These are phyloP conservation scores for Caenorhabditis remanei DNA, from an alignment of 1,140 invertebrate genomes.

Conservation along the genomic window DNA sequence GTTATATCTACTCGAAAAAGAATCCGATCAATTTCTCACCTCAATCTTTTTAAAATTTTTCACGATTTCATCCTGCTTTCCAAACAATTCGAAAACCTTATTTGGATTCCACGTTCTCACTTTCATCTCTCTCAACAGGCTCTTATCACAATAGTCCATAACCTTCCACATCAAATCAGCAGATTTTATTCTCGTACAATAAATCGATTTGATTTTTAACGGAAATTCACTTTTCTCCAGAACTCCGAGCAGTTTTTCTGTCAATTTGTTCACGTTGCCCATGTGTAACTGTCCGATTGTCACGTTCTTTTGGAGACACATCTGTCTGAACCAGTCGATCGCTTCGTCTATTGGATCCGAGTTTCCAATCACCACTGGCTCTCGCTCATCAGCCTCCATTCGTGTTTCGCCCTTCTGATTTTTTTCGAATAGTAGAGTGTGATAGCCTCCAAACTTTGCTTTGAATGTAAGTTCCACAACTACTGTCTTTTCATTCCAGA, in stretches of 20 bases:
- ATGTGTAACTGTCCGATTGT: background rate
- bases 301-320: constrained; percentile 13
- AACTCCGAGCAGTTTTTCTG: background rate
- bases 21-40: background rate
- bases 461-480: background rate
- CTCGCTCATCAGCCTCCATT: too few relatives aligned
- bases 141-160: too few relatives aligned
- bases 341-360: background rate
- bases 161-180: too few relatives aligned
- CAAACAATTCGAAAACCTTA: too few relatives aligned
- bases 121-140: background rate
- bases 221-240: too few relatives aligned
- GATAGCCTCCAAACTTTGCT: background rate
- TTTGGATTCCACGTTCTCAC: background rate
- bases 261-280: too few relatives aligned
- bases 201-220: too few relatives aligned
- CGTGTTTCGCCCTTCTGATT: too few relatives aligned
- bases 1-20: too few relatives aligned
- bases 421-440: background rate
- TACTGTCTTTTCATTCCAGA: background rate
- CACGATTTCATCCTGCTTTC: background rate
- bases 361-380: background rate
- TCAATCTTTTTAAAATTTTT: background rate
- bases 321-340: background rate
- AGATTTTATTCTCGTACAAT: too few relatives aligned